Percentiles rank a stretch among this genome's conserved stretches.
Evolutionary conservation across 30 jellyfish, hydroid and myxozoan species (phyloP).

Genomic region (Aurelia sp.): DNA sequence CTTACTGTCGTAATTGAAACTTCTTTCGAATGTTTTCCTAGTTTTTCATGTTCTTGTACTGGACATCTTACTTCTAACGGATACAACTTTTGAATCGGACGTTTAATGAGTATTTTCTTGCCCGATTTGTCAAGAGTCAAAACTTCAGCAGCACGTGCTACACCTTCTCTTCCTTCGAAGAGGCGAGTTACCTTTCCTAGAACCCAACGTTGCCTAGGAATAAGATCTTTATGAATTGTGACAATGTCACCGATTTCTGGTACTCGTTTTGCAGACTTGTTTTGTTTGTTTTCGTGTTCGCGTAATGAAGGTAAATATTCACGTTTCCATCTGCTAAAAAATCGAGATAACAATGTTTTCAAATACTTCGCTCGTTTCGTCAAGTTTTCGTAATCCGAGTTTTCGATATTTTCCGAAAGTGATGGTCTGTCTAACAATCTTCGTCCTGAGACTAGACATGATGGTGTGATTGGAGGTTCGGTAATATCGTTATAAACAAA

Average conservation of each 20-base stretch:
- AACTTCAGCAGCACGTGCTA: not conserved
- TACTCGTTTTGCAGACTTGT: not conserved
- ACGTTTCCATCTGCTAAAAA: slow-evolving; percentile 10
- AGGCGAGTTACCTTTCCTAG: slow-evolving; percentile 11
- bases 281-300: not conserved
- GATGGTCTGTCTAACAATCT: not conserved
- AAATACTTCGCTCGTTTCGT: slow-evolving; percentile 3
- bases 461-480: slow-evolving; percentile 52
- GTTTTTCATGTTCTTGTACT: not conserved
- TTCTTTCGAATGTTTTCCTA: not conserved
- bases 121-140: not conserved
- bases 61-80: not conserved
- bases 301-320: not conserved
- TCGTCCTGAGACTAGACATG: slow-evolving; percentile 46
- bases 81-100: slow-evolving; percentile 7
- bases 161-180: slow-evolving; percentile 20
- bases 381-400: not conserved
- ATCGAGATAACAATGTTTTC: slow-evolving; percentile 15
- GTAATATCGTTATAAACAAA: slow-evolving; percentile 19
- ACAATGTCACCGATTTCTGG: slow-evolving; percentile 23
- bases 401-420: not conserved
- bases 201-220: slow-evolving; percentile 1
- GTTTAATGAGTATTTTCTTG: not conserved
- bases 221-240: not conserved
- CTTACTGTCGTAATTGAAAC: not conserved